Base-by-base conservation (phyloP, 2,888 invertebrate species). In the Acanthacorydalis orientalis region DNA sequence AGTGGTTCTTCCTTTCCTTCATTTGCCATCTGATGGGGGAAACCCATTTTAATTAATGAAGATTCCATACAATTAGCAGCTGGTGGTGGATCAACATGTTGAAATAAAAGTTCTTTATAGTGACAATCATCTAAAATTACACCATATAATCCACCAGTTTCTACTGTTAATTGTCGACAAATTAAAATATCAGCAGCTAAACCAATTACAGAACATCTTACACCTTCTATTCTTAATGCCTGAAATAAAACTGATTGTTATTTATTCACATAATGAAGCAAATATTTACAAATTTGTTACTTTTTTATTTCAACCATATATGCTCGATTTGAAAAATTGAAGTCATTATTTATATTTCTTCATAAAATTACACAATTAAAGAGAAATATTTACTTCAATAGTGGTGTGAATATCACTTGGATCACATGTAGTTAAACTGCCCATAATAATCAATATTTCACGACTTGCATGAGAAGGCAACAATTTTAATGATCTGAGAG, bases 371-470 rank as follows among this genome's bases (percentile, higher is more conserved):
- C 42, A 49, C 44, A 31, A 47, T 39, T 34, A 16, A 33, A 11
- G 9, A n/a, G 31, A 14, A 6, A 9, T 44, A 42, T 23, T 42
- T 64, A 82, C 83, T 63, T 82, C 74, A 55, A 90, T 86, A 7
- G 93, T 93, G 48, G 73, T 70, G 53, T 75, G 79, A 38, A 98
- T 91, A 61, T 97, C 92, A 14, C 86, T 81, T 2, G 97, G 97
- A 69, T 98, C 98, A 64, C 97, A 96, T 1, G 96, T 92, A 0
- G 96, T 95, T 23, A 98, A 71, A 55, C 95, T 92, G 2, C 90
- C 92, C 72, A 92, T 83, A 23, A 99, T 74, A 2, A 96, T 73
- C 8, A 98, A 70, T 33, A 98, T 76, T 70, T 98, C 98, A 55
- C 93, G 74, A 50, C 96, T 96, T 0, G 95, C 89, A 69, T 99